Percentiles rank a stretch among this genome's conserved stretches.
Conservation (phyloP, 1,140 invertebrate species). For the Cyclargus thomasi region DNA sequence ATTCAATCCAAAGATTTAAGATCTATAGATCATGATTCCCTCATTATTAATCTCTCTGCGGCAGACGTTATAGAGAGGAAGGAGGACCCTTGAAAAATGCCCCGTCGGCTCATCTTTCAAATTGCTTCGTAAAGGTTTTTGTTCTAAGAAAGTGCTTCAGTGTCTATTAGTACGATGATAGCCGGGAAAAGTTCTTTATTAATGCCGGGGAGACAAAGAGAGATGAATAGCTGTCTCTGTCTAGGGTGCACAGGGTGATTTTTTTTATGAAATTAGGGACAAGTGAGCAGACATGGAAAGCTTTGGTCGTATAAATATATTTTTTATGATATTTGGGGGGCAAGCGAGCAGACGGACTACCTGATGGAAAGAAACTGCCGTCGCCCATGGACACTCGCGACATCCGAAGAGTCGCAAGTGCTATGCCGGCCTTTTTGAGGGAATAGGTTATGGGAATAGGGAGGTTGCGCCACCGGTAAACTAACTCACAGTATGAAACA, state of each 20-base stretch:
- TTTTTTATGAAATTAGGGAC: too few species aligned
- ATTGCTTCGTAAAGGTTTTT: conserved; percentile 13
- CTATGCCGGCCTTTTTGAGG: too few species aligned
- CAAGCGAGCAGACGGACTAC: too few species aligned
- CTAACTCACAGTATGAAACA: too few species aligned
- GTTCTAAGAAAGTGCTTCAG: conserved; percentile 9
- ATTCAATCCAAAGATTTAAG: not conserved
- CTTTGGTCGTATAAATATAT: too few species aligned
- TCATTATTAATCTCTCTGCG: conserved; percentile 1
- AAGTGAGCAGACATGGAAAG: too few species aligned
- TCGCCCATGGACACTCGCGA: too few species aligned
- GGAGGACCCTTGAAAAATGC: conserved; percentile 12
- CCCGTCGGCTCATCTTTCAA: conserved; percentile 4
- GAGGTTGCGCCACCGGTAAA: too few species aligned
- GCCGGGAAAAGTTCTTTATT: conserved; percentile 11
- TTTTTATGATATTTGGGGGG: too few species aligned
- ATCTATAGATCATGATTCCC: not conserved
- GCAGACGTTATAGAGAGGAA: not conserved
- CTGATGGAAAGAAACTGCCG: too few species aligned
- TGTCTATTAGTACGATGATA: conserved; percentile 5
- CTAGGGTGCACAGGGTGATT: not conserved
- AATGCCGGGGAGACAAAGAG: not conserved
- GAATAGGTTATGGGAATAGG: too few species aligned
- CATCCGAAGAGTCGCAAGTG: too few species aligned
- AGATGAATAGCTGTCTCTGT: not conserved